phyloP scores from a whole-genome alignment of 2,888 invertebrate species.

The Nemotelus pantherinus region DNA sequence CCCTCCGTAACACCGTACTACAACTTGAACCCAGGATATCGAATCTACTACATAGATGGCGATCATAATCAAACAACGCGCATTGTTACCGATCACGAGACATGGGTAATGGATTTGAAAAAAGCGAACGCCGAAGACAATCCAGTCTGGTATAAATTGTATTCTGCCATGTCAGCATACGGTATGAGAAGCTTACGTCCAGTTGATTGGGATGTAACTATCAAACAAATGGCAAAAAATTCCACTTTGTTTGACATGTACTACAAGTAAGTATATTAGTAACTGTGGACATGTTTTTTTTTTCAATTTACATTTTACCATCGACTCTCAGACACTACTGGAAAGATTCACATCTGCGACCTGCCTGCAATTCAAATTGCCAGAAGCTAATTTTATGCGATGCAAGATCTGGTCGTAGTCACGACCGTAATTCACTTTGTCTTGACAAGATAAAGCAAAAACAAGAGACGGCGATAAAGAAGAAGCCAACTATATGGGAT shows the following conservation, averaged over 20 bases:
- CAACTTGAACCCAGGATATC: slow-evolving; percentile 92
- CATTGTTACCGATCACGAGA: slow-evolving; percentile 92
- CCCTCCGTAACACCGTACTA: slow-evolving; percentile 95
- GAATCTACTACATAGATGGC: slow-evolving; percentile 95
- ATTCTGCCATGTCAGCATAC: slow-evolving; percentile 84
- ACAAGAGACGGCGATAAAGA: slow-evolving; percentile 70
- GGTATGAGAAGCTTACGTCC: slow-evolving; percentile 86
- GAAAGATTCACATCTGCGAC: slow-evolving; percentile 87
- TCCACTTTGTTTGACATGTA: slow-evolving; percentile 87
- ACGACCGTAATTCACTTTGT: slow-evolving; percentile 84
- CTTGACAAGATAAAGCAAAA: slow-evolving; percentile 80
- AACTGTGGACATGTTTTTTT: neutral
- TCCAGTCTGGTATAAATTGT: slow-evolving; percentile 90
- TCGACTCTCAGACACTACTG: slow-evolving; percentile 77
- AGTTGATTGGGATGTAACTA: slow-evolving; percentile 89
- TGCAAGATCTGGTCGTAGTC: slow-evolving; percentile 85
- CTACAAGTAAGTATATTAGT: slow-evolving; percentile 74
- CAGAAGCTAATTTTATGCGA: slow-evolving; percentile 87
- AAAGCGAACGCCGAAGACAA: slow-evolving; percentile 91
- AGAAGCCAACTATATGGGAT: slow-evolving; percentile 72
- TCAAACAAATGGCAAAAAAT: slow-evolving; percentile 87
- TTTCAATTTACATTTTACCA: slow-evolving; percentile 12
- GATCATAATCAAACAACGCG: slow-evolving; percentile 86
- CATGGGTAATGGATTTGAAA: slow-evolving; percentile 94
- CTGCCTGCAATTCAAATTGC: slow-evolving; percentile 84